These are phyloP conservation scores for Tortrix viridana DNA, from an alignment of 2,888 invertebrate species.

Conservation along the genomic window DNA sequence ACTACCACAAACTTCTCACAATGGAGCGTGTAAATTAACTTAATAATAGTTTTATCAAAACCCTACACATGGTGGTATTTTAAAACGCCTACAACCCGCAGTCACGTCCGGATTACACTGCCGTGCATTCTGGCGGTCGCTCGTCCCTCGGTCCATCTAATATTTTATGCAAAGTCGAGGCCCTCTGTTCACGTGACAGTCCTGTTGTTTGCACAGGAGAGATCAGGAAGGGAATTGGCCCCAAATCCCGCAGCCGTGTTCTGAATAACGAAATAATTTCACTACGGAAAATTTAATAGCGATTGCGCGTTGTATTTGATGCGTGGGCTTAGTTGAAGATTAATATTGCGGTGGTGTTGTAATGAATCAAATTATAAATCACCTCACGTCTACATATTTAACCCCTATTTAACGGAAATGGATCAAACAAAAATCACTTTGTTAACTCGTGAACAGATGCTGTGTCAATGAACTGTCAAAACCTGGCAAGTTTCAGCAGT, in stretches of 20 bases:
- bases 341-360: neutral
- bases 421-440: no score
- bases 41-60: no score
- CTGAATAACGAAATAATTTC: constrained; percentile 78
- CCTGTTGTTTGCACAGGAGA: constrained; percentile 75
- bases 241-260: constrained; percentile 71
- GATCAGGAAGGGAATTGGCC: constrained; percentile 81
- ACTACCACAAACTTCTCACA: no score
- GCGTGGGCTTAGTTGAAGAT: neutral
- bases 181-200: constrained; percentile 65
- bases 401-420: no score
- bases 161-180: constrained; percentile 78
- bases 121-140: constrained; percentile 17
- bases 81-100: constrained; percentile 2
- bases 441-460: no score
- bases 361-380: no score
- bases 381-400: no score
- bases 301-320: constrained; percentile 33
- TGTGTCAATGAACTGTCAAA: no score
- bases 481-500: no score
- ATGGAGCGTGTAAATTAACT: no score
- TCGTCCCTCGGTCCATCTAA: constrained; percentile 51
- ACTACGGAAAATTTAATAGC: constrained; percentile 65
- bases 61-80: no score
- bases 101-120: constrained; percentile 11